These are phyloP conservation scores for Apostichopus leukothele DNA, from an alignment of 53 echinoderm and acorn worm species.

Conservation along the genomic window DNA sequence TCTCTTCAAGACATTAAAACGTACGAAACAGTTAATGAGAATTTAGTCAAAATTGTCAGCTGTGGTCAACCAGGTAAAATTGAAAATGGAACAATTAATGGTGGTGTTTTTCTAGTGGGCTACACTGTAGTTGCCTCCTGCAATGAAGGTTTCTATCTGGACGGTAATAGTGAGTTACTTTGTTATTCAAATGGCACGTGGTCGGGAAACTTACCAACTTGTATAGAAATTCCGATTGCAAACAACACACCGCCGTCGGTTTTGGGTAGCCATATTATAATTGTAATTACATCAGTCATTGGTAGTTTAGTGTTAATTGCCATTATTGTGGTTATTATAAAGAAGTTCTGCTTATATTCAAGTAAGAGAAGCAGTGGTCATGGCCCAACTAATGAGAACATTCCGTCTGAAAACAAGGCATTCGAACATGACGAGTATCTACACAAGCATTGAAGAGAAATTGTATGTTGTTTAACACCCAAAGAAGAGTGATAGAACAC, in stretches of 20 bases:
- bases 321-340: neutral
- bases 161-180: neutral
- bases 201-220: neutral
- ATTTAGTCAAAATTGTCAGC: conserved; percentile 53
- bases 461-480: too few relatives aligned
- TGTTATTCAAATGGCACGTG: conserved; percentile 5
- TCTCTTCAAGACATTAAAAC: conserved; percentile 26
- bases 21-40: conserved; percentile 24
- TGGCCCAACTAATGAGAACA: too few relatives aligned
- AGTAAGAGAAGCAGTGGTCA: too few relatives aligned
- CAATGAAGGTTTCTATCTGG: conserved; percentile 4
- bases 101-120: neutral
- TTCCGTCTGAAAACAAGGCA: too few relatives aligned
- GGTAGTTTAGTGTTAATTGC: neutral
- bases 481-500: too few relatives aligned
- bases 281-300: neutral
- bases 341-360: too few relatives aligned
- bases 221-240: neutral
- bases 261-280: neutral
- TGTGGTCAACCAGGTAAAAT: conserved; percentile 58
- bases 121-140: neutral
- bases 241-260: neutral
- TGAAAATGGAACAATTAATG: conserved; percentile 41
- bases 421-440: too few relatives aligned
- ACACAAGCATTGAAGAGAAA: too few relatives aligned